Percentiles rank a stretch among this genome's conserved stretches.
Evolutionary conservation across 2,888 invertebrate genomes (phyloP).

Genomic region (Caenorhabditis macrosperma): DNA sequence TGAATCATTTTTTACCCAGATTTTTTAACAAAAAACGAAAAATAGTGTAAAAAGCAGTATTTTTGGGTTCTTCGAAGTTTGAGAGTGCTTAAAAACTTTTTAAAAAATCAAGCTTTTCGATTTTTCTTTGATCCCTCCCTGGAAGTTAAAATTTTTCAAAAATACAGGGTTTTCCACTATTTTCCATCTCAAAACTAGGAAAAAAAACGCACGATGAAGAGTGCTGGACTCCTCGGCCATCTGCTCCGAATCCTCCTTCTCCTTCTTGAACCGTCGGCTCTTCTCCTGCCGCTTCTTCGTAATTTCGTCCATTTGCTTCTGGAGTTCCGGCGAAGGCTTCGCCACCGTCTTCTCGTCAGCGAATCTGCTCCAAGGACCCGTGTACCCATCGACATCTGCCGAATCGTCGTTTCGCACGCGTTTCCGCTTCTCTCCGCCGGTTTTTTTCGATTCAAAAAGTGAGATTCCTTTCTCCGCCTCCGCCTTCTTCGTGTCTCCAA

Average conservation of each 20-base stretch:
- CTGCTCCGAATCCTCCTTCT: slow-evolving; percentile 96
- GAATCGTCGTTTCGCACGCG: slow-evolving; percentile 91
- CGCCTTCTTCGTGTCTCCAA: slow-evolving; percentile 77
- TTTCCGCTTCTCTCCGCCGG: slow-evolving; percentile 83
- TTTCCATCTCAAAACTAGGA: too few species aligned
- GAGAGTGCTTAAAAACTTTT: too few species aligned
- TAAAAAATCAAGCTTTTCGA: too few species aligned
- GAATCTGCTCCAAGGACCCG: slow-evolving; percentile 94
- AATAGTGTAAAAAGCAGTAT: too few species aligned
- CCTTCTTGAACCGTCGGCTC: slow-evolving; percentile 92
- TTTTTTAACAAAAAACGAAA: too few species aligned
- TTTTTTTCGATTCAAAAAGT: slow-evolving; percentile 87
- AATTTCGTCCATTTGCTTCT: slow-evolving; percentile 93
- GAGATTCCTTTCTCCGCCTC: slow-evolving; percentile 82
- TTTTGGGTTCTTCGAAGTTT: too few species aligned
- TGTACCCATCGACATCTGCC: slow-evolving; percentile 92
- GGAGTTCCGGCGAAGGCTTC: slow-evolving; percentile 93
- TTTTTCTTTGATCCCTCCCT: too few species aligned
- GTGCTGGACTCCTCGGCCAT: slow-evolving; percentile 75
- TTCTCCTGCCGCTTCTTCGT: slow-evolving; percentile 94
- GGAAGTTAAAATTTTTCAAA: too few species aligned
- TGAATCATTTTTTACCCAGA: too few species aligned
- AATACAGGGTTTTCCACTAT: too few species aligned
- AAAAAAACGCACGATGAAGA: slow-evolving; percentile 67
- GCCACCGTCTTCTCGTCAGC: slow-evolving; percentile 91